A percentile compares a stretch with the other conserved stretches of the same genome.
Evolutionary conservation across 2,888 invertebrate species (phyloP).

Genomic region (Lydus trimaculatus): DNA sequence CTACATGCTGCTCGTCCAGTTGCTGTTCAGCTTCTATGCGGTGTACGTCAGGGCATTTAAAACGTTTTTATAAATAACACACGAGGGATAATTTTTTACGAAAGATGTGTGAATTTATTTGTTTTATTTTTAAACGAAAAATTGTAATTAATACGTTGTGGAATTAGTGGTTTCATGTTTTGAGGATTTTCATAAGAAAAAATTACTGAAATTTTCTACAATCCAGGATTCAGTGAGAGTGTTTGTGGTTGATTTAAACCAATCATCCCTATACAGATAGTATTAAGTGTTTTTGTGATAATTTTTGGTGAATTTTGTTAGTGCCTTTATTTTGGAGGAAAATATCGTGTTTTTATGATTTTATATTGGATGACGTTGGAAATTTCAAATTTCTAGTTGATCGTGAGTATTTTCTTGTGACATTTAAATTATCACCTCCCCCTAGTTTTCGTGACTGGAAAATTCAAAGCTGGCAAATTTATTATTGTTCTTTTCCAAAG

Average conservation of each 20-base stretch:
- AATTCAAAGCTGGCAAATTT: conserved; percentile 17
- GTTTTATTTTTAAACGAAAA: no score
- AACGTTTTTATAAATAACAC: conserved; percentile 16
- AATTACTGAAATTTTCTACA: background rate
- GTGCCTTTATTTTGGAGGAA: conserved; percentile 23
- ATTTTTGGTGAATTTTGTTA: conserved; percentile 15
- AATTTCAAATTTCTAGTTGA: conserved; percentile 17
- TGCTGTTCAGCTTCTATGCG: conserved; percentile 38
- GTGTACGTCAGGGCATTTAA: conserved; percentile 38
- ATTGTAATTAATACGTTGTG: conserved; percentile 14
- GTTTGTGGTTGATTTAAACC: background rate
- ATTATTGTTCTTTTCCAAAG: background rate
- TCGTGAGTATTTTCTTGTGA: conserved; percentile 23
- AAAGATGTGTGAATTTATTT: conserved; percentile 10
- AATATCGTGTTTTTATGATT: conserved; percentile 22
- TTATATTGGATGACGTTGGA: background rate
- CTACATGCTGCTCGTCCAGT: conserved; percentile 48
- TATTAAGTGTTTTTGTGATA: conserved; percentile 24
- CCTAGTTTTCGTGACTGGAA: conserved; percentile 30
- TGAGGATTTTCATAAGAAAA: background rate
- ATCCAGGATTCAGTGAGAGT: background rate
- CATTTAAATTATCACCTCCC: conserved; percentile 25
- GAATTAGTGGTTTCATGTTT: conserved; percentile 15
- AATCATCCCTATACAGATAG: background rate
- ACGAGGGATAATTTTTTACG: conserved; percentile 29